phyloP scores from a whole-genome alignment of 2,797 vertebrate genomes.

The Pelochelys cantorii region DNA sequence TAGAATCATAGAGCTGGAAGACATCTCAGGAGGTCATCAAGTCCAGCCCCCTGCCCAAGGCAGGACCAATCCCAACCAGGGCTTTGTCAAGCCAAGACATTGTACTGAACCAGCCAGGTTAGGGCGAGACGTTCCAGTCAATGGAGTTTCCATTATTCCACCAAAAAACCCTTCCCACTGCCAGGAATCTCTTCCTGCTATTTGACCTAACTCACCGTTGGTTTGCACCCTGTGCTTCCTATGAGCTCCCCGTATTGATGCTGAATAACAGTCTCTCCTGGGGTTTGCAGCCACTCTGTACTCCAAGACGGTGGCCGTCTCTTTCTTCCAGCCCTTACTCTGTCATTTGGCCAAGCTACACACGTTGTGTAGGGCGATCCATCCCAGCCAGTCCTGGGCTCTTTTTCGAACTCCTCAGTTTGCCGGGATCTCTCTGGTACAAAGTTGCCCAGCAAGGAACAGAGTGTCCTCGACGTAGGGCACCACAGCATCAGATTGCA shows the following conservation, averaged over 20 bases:
- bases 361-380: neutral
- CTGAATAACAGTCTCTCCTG: neutral
- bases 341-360: neutral
- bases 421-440: neutral
- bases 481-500: neutral
- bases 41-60: too few relatives aligned
- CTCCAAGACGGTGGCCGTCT: neutral
- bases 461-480: neutral
- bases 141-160: constrained; percentile 2
- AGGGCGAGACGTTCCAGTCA: neutral
- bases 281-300: neutral
- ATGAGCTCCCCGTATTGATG: neutral
- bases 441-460: neutral
- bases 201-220: neutral
- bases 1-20: too few relatives aligned
- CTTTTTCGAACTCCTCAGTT: neutral
- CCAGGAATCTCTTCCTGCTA: neutral
- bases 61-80: too few relatives aligned
- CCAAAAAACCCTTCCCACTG: neutral
- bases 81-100: too few relatives aligned
- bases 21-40: too few relatives aligned
- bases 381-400: neutral
- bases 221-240: neutral
- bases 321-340: neutral
- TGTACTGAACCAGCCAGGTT: neutral